A percentile compares a stretch with the other conserved stretches of the same genome.
phyloP scores from a whole-genome alignment of 2,113 vertebrate species.

The Chaenocephalus aceratus region DNA sequence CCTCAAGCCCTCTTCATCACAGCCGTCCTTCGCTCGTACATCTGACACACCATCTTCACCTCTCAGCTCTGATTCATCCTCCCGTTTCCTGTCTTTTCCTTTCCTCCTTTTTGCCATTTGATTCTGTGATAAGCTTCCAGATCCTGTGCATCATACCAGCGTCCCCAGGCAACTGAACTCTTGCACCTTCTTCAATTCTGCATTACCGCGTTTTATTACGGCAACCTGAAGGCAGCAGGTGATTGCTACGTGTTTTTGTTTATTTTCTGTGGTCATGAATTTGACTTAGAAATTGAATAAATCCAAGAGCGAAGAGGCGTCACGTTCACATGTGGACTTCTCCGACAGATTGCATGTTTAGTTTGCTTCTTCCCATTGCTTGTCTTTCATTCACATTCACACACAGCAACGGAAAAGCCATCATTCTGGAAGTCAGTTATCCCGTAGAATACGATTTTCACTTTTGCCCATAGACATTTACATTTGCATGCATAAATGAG shows the following conservation, averaged over 20 bases:
- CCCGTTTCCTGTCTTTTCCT: background rate
- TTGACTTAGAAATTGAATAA: conserved; percentile 18
- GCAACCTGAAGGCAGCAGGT: conserved; percentile 34
- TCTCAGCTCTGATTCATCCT: conserved; percentile 2
- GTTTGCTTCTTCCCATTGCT: background rate
- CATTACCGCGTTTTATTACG: conserved; percentile 32
- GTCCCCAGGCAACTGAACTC: conserved; percentile 23
- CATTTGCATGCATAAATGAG: conserved; percentile 9
- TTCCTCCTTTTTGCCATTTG: background rate
- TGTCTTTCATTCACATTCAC: conserved; percentile 37
- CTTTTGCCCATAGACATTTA: conserved; percentile 11
- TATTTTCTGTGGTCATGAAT: conserved; percentile 26
- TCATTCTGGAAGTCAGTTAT: background rate
- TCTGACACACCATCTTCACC: conserved; percentile 8
- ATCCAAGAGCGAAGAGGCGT: background rate
- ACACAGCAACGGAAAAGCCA: conserved; percentile 18
- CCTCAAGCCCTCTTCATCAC: conserved; percentile 12
- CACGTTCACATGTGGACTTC: conserved; percentile 2
- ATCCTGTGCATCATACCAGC: conserved; percentile 26
- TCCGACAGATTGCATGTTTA: conserved; percentile 12
- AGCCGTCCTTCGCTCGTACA: background rate
- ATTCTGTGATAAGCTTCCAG: conserved; percentile 11
- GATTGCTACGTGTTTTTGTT: background rate
- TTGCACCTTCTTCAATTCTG: conserved; percentile 23
- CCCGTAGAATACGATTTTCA: conserved; percentile 17